Evolutionary conservation across 2,888 invertebrate genomes (phyloP), one percentile per base, ranked within the genome.

Genomic region (Entomobrya multifasciata): DNA sequence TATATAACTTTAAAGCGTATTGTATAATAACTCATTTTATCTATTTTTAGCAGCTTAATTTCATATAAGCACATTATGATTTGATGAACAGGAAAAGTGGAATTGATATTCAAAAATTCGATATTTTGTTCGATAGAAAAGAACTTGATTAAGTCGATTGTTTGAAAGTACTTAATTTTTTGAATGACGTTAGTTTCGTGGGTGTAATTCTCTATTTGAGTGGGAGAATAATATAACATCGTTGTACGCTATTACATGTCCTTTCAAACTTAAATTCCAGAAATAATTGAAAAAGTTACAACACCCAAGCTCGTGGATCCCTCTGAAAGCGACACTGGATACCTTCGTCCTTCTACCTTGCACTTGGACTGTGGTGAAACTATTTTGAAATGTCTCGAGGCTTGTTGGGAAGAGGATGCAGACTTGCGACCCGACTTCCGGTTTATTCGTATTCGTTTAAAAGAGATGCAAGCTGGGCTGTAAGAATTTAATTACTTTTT

Each of bases 381-480:
- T 92, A 87, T 93, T 92, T 91, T 92, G 92, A 47, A 91, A 94
- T 94, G 15, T 95, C 91, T 90, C 94, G 8, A 91, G 96, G 0
- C 94, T 95, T 0, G 94, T 92, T 97, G 97, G 97, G 94, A 95
- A 89, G 96, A 97, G 92, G 94, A 96, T 77, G 94, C 96, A 0
- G 96, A 96, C 82, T 93, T 94, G 10, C 93, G 98, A 1, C 97
- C 97, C 0, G 97, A 97, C 90, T 94, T 97, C 89, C 93, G 96
- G 76, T 94, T 95, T 13, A 96, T 97, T 10, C 93, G 96, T 76
- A 93, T 96, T 1, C 94, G 95, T 80, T 94, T 97, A 0, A 97
- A 97, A 93, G 96, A 96, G 91, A 95, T 97, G 95, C 96, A 96
- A 80, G 96, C 97, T 92, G 98, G 98, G 92, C 96, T 98, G 98